Base-by-base conservation (phyloP, 2,797 vertebrate genomes). In the Alcedo atthis region DNA sequence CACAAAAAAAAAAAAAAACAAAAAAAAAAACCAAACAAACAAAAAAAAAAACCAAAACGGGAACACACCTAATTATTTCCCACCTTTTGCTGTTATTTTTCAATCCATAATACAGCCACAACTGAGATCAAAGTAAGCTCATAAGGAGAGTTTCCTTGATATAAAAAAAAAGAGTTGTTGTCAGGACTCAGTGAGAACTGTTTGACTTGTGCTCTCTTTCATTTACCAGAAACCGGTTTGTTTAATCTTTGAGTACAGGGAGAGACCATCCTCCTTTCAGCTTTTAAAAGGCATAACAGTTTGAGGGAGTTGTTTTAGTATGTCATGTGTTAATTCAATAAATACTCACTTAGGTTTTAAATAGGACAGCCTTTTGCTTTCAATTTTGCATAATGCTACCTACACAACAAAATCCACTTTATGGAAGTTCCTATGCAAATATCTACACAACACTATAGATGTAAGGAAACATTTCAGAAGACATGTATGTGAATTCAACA, bases 91-190 rank as follows among this genome's bases (percentile, higher is more conserved):
- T 67, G 53, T 93, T 93, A 90, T 64, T 96, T 95, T 93, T 95
- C 95, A 94, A 77, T 92, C 91, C 85, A 91, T 79, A 85, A 94
- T 57, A 95, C 59, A 83, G 80, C 80, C 87, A 95, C 66, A 93
- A 93, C 0, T 88, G 71, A 91, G 83, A 88, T 71, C 85, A 96
- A 95, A 95, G 85, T 67, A 94, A 95, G 58, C 54, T 93, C 87
- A 91, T 46, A 82, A 93, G 81, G 42, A 75, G 66, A 92, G 69
- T 87, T 94, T 73, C 93, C 95, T 89, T 35, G 62, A 89, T 78
- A 90, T 43, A 92, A 92, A 93, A 93, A 68, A 85, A 89, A 64
- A 91, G 81, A 94, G 85, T 33, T 88, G 53, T 22, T 84, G 78
- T 91, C 87, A 94, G 75, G 81, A 84, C 68, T 82, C 75, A 33